Conservation (phyloP, 2,797 vertebrate genomes). For the Sebastes kiyomatsui region DNA sequence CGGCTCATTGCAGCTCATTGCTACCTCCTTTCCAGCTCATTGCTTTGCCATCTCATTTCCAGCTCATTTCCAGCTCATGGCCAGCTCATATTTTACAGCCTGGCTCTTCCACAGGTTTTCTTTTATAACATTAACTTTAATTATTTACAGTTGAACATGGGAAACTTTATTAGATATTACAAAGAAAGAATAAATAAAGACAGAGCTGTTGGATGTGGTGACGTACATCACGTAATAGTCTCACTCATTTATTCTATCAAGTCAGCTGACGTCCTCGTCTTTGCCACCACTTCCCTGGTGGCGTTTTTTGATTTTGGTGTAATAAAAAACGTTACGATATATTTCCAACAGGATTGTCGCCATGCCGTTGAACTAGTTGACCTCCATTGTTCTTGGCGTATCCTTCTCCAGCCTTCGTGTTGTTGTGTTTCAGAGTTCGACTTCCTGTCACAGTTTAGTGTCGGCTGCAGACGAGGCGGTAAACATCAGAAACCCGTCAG, state of each 20-base stretch:
- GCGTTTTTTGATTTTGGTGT: too few relatives aligned
- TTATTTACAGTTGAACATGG: too few relatives aligned
- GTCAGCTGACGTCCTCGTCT: background rate
- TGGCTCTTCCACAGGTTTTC: too few relatives aligned
- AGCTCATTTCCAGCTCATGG: too few relatives aligned
- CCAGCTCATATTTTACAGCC: too few relatives aligned
- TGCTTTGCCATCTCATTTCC: too few relatives aligned
- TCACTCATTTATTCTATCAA: background rate
- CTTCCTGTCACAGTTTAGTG: background rate
- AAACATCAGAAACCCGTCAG: background rate
- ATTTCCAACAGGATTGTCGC: background rate
- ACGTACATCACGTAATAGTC: background rate
- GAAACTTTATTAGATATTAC: background rate
- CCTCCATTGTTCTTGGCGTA: background rate
- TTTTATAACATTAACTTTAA: too few relatives aligned
- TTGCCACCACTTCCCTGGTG: too few relatives aligned
- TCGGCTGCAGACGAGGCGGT: constrained; percentile 9
- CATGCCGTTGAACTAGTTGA: background rate
- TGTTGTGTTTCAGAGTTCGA: constrained; percentile 44
- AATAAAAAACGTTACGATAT: background rate
- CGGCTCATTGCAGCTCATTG: too few relatives aligned
- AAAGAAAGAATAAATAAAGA: background rate
- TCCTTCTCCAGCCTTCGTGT: background rate
- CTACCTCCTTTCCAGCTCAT: too few relatives aligned
- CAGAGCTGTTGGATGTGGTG: background rate